These are phyloP conservation scores for Gallinago stenura DNA, from an alignment of 2,797 vertebrate genomes.

Conservation along the genomic window DNA sequence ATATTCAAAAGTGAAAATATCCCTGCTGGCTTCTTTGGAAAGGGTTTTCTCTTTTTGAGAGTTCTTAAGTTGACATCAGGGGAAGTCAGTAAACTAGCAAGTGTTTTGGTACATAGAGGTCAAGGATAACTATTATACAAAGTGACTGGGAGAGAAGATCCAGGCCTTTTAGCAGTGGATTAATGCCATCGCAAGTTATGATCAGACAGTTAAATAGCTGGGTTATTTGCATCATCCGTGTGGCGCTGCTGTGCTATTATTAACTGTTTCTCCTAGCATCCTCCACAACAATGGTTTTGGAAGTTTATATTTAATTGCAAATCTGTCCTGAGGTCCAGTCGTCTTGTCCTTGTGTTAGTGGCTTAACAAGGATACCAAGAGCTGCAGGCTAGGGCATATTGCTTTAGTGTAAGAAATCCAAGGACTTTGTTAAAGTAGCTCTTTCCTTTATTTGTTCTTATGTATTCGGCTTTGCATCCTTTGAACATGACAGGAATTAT, in stretches of 20 bases:
- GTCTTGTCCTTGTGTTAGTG: background rate
- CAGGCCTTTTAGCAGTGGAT: background rate
- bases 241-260: background rate
- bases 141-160: background rate
- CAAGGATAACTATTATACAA: background rate
- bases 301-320: constrained; percentile 6
- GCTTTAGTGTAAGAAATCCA: background rate
- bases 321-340: background rate
- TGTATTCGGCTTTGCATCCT: background rate
- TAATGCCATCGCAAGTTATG: background rate
- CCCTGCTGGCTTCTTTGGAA: background rate
- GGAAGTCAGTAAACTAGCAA: background rate
- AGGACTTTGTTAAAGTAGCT: background rate
- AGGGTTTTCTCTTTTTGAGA: background rate
- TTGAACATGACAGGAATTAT: background rate
- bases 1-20: background rate
- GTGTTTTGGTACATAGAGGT: background rate
- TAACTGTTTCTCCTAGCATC: background rate
- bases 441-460: background rate
- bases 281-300: background rate
- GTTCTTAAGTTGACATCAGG: background rate
- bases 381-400: background rate
- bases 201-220: background rate
- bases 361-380: background rate
- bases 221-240: background rate